These are phyloP conservation scores for Aleiodes alternator DNA, from an alignment of 2,888 invertebrate species.

Conservation along the genomic window DNA sequence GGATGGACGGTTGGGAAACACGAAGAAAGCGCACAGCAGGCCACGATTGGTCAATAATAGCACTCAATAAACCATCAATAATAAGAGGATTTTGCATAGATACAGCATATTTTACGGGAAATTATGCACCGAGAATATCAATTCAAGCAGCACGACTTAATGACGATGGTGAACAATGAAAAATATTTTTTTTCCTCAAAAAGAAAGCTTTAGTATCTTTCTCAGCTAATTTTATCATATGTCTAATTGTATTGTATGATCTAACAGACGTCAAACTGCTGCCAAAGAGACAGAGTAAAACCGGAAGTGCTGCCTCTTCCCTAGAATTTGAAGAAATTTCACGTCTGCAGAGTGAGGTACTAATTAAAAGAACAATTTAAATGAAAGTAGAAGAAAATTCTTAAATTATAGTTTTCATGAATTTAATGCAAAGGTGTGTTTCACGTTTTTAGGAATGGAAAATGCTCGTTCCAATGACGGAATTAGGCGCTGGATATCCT, in stretches of 20 bases:
- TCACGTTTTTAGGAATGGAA: conserved; percentile 77
- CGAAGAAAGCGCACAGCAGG: conserved; percentile 79
- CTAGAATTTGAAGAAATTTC: conserved; percentile 76
- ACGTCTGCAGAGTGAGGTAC: conserved; percentile 71
- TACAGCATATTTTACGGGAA: conserved; percentile 81
- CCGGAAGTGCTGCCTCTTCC: conserved; percentile 77
- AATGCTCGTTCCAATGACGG: conserved; percentile 78
- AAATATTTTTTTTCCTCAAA: not conserved
- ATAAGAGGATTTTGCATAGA: conserved; percentile 78
- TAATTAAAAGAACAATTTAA: conserved; percentile 18
- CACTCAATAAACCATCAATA: conserved; percentile 78
- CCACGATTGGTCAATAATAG: conserved; percentile 81
- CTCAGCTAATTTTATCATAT: not conserved
- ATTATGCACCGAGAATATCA: conserved; percentile 80
- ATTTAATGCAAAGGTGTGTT: not conserved
- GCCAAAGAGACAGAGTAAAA: conserved; percentile 64
- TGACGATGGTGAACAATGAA: conserved; percentile 74
- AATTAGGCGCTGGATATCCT: conserved; percentile 78
- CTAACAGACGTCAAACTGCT: conserved; percentile 51
- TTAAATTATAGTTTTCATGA: not conserved
- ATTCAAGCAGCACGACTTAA: conserved; percentile 79
- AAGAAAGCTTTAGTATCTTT: not conserved
- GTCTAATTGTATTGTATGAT: conserved; percentile 1
- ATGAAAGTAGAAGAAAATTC: not conserved
- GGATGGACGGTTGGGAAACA: conserved; percentile 85